Evolutionary conservation across 2,113 vertebrate species (phyloP).

Genomic region (Pollimyrus isidori): DNA sequence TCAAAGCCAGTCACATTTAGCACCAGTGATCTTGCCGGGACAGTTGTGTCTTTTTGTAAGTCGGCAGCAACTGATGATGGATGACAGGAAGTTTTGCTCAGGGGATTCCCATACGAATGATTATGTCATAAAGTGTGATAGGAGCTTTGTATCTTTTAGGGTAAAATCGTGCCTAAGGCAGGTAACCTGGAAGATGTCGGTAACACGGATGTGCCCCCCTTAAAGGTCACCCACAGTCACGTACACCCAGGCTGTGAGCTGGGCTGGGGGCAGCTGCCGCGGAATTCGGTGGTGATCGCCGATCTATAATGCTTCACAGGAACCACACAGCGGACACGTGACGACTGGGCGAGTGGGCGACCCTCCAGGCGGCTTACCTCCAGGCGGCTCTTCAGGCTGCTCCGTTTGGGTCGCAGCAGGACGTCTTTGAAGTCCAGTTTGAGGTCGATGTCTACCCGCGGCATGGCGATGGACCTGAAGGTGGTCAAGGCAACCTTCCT

Average conservation of each 20-base stretch:
- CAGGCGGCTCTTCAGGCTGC: constrained; percentile 90
- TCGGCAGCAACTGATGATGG: background rate
- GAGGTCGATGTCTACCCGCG: constrained; percentile 86
- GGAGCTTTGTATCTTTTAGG: background rate
- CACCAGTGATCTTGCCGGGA: background rate
- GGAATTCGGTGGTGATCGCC: background rate
- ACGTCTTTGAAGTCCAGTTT: constrained; percentile 99
- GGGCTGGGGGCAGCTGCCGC: background rate
- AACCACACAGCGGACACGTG: background rate
- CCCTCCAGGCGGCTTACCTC: constrained; percentile 65
- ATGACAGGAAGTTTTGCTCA: background rate
- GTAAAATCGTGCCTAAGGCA: background rate
- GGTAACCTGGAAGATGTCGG: background rate
- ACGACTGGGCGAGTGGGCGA: background rate
- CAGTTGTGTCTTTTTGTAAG: background rate
- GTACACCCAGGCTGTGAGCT: background rate
- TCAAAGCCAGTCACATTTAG: background rate
- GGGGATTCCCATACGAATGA: background rate
- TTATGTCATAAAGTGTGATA: background rate
- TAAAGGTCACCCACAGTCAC: constrained; percentile 8
- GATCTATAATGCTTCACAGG: background rate
- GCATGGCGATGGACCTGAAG: constrained; percentile 62
- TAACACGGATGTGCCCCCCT: background rate
- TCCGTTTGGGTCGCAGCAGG: constrained; percentile 88
- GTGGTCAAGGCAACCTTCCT: constrained; percentile 19